Conservation (phyloP, 92 coral and sea anemone genomes). For the Palythoa grandis region DNA sequence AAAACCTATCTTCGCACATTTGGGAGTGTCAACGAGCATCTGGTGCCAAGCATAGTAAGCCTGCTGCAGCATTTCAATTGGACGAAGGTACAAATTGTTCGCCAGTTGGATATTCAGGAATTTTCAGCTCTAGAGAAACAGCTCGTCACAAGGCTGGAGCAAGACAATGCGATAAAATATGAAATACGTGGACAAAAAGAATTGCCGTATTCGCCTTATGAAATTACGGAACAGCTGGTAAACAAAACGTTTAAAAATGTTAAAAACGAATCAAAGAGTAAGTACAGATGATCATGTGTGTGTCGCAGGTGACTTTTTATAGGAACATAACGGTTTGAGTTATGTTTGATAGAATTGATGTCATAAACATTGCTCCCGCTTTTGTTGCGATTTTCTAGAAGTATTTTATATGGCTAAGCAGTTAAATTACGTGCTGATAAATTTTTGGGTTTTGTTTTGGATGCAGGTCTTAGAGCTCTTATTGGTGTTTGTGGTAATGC, state of each 20-base stretch:
- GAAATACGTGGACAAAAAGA: neutral
- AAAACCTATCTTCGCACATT: constrained; percentile 2
- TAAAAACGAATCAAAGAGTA: constrained; percentile 41
- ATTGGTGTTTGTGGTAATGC: too few species aligned
- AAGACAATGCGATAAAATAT: neutral
- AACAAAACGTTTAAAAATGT: constrained; percentile 3
- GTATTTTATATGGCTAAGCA: too few species aligned
- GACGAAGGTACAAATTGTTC: constrained; percentile 44
- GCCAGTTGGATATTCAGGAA: constrained; percentile 12
- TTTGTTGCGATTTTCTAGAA: too few species aligned
- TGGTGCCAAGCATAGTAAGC: constrained; percentile 28
- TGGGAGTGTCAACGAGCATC: constrained; percentile 29
- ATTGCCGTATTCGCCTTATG: neutral
- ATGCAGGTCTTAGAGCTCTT: too few species aligned
- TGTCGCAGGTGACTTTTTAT: too few species aligned
- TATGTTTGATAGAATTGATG: too few species aligned
- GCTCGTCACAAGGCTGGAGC: neutral
- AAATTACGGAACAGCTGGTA: neutral
- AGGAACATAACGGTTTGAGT: too few species aligned
- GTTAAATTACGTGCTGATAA: too few species aligned
- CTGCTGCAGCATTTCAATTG: constrained; percentile 44
- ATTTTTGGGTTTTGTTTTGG: too few species aligned
- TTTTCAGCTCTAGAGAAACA: constrained; percentile 14
- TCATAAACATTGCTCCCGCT: too few species aligned
- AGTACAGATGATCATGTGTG: neutral